Evolutionary conservation across 2,113 vertebrate species (phyloP).

Genomic region (Balaenoptera acutorostrata): DNA sequence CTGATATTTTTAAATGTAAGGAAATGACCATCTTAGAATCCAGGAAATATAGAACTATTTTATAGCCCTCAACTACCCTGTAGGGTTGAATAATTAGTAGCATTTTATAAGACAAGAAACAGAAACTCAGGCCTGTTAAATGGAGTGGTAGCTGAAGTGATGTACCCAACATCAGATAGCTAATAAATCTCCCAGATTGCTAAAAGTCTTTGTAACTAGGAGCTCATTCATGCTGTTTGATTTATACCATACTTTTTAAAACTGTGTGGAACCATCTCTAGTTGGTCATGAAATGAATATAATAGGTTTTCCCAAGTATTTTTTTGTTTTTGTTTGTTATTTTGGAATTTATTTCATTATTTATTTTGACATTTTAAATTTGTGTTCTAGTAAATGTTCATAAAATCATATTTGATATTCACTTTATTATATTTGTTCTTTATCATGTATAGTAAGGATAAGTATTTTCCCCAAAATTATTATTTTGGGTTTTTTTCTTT

Average conservation of each 20-base stretch:
- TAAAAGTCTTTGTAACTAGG: not conserved
- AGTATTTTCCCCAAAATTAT: not conserved
- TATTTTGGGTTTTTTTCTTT: not conserved
- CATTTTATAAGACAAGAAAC: not conserved
- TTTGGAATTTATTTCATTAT: not conserved
- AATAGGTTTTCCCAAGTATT: not conserved
- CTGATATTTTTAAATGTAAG: not conserved
- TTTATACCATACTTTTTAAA: not conserved
- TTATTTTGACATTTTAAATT: conserved; percentile 3
- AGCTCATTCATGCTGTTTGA: not conserved
- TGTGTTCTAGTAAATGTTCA: not conserved
- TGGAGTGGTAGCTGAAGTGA: not conserved
- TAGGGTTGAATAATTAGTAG: not conserved
- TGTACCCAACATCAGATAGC: not conserved
- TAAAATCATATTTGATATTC: not conserved
- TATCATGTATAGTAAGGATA: not conserved
- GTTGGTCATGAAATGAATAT: not conserved
- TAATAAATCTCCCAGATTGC: not conserved
- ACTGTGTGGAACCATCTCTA: not conserved
- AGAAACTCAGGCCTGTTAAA: not conserved
- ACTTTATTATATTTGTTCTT: not conserved
- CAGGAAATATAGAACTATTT: not conserved
- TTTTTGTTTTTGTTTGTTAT: not conserved
- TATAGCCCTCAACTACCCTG: not conserved
- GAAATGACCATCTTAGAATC: not conserved